Percentiles rank a stretch among this genome's conserved stretches.
phyloP scores from a whole-genome alignment of 2,113 vertebrate species.

The Pluvianellus socialis region DNA sequence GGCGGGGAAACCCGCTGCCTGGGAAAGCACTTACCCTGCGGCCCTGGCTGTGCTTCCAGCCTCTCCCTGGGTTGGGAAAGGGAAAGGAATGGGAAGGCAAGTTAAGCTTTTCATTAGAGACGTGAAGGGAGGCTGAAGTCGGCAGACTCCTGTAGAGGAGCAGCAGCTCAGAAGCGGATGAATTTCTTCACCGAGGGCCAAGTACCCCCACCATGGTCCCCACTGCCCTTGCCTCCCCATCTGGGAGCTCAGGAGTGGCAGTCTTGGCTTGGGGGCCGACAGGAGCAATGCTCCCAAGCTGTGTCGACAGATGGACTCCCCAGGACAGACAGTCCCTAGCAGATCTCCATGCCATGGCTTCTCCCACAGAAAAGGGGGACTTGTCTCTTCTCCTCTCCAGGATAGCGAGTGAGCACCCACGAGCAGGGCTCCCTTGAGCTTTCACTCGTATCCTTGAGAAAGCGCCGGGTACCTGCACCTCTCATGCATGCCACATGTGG shows the following conservation, averaged over 20 bases:
- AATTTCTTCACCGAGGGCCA: neutral
- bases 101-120: neutral
- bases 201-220: rapidly evolving
- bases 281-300: neutral
- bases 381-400: neutral
- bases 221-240: neutral
- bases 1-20: neutral
- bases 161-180: rapidly evolving
- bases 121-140: neutral
- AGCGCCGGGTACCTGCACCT: rapidly evolving
- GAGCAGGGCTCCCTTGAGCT: neutral
- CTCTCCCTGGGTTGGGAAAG: neutral
- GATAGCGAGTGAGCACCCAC: rapidly evolving
- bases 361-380: rapidly evolving
- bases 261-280: rapidly evolving
- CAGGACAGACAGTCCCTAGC: neutral
- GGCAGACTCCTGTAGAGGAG: neutral
- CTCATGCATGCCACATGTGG: rapidly evolving
- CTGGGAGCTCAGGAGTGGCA: neutral
- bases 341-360: neutral
- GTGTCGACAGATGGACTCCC: neutral
- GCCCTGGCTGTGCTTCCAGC: neutral
- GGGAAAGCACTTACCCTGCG: neutral
- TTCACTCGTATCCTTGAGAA: neutral
- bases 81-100: neutral